Evolutionary conservation across 2,888 invertebrate genomes (phyloP), one percentile per base, ranked within the genome.

Genomic region (Macrosoma leucophasiata): DNA sequence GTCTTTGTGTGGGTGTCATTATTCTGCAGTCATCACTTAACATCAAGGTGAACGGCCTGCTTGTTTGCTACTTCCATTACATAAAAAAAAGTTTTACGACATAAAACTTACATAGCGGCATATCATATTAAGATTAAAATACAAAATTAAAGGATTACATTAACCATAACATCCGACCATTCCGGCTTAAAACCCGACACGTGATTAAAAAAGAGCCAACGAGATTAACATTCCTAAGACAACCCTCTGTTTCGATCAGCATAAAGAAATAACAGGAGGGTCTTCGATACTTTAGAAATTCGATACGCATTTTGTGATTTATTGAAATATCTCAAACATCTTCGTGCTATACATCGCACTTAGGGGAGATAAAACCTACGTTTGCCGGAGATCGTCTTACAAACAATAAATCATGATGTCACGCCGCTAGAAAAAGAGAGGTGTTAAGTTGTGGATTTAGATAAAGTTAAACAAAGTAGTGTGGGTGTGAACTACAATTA

Each of bases 271-370:
- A 59, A n/a, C 58, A 58, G 55, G 63, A 71, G 68, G 65, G n/a
- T n/a, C n/a, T n/a, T n/a, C 58, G 59, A 62, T 65, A 65, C 68
- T 65, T 65, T 65, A 62, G 79, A 71, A 76, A 81, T 75, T 70
- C 72, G 78, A 81, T 67, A 71, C 74, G 74, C 70, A 63, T 73
- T n/a, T 78, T 71, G 68, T 76, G 78, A 82, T 82, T 81, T 82
- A 84, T 81, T 73, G 75, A 71, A 75, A 77, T 75, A 72, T 68
- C 71, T 73, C 62, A 63, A 72, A 73, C 69, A 67, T 71, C 69
- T 73, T 65, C 58, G 68, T 71, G 67, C 68, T 72, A 71, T 75
- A 73, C 76, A 75, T 76, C 62, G 69, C 65, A 57, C 61, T 58
- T 57, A 57, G 77, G 77, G 78, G 73, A 78, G 78, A 78, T 78